These are phyloP conservation scores for Epinephelus awoara DNA, from an alignment of 2,797 vertebrate genomes.

Conservation along the genomic window DNA sequence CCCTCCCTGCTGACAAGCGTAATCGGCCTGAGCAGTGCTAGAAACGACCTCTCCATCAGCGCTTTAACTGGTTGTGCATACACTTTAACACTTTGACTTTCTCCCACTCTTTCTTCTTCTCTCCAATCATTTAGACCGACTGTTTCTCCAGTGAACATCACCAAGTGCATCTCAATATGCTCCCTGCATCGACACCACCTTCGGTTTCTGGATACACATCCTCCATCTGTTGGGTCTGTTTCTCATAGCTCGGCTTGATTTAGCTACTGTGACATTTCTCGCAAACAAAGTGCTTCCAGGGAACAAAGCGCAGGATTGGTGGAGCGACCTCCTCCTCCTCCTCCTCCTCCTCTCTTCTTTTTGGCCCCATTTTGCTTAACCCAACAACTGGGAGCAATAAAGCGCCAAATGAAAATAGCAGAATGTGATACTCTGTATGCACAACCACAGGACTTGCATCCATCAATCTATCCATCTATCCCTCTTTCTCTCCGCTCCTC, in stretches of 20 bases:
- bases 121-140: slow-evolving; percentile 5
- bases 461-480: slow-evolving; percentile 47
- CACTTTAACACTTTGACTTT: too few relatives aligned
- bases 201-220: slow-evolving; percentile 9
- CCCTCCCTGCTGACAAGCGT: slow-evolving; percentile 24
- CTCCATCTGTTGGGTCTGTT: slow-evolving; percentile 58
- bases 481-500: background rate
- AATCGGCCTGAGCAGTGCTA: background rate
- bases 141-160: background rate
- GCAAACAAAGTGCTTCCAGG: slow-evolving; percentile 71
- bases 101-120: background rate
- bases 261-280: slow-evolving; percentile 84
- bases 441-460: slow-evolving; percentile 58
- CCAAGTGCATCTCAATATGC: slow-evolving; percentile 13
- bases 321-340: slow-evolving; percentile 21
- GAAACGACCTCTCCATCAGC: slow-evolving; percentile 30
- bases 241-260: slow-evolving; percentile 71
- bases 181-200: slow-evolving; percentile 19
- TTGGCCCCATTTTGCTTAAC: slow-evolving; percentile 68
- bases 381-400: slow-evolving; percentile 82
- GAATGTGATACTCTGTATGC: slow-evolving; percentile 73
- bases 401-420: slow-evolving; percentile 75
- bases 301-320: slow-evolving; percentile 60
- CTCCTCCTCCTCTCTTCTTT: slow-evolving; percentile 20
- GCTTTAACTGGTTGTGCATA: background rate